phyloP scores from a whole-genome alignment of 2,113 vertebrate species.

The Rhabdornis inornatus region DNA sequence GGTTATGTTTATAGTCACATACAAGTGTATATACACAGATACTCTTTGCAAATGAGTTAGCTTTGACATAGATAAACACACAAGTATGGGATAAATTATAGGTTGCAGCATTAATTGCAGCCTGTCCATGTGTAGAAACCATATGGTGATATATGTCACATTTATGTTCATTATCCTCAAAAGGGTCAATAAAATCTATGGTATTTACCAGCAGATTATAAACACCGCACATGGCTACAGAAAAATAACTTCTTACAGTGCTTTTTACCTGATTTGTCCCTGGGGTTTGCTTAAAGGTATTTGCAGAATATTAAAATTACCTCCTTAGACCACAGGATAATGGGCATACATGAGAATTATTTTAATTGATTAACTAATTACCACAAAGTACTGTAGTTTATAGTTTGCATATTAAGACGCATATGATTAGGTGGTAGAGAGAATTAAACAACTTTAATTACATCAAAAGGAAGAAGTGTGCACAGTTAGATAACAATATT shows the following conservation, averaged over 20 bases:
- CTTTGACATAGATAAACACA: background rate
- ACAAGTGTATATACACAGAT: background rate
- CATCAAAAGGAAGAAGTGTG: background rate
- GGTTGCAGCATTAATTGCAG: slow-evolving; percentile 3
- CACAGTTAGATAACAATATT: background rate
- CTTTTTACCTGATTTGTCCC: slow-evolving; percentile 2
- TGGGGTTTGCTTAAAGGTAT: background rate
- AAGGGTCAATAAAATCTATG: background rate
- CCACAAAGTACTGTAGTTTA: slow-evolving; percentile 5
- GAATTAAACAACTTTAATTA: slow-evolving; percentile 35
- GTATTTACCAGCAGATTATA: slow-evolving; percentile 5
- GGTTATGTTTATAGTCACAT: background rate
- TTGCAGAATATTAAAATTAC: slow-evolving; percentile 59
- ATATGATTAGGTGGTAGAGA: background rate
- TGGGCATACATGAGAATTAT: slow-evolving; percentile 30
- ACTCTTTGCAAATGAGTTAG: background rate
- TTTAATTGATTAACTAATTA: slow-evolving; percentile 67
- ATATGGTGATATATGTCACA: background rate
- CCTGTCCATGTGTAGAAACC: background rate
- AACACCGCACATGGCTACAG: background rate
- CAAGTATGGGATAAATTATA: background rate
- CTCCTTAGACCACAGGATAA: background rate
- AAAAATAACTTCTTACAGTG: background rate
- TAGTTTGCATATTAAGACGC: slow-evolving; percentile 26
- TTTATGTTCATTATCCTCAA: slow-evolving; percentile 5